Evolutionary conservation across 2,113 vertebrate genomes (phyloP).

Genomic region (Pomatostomus ruficeps): DNA sequence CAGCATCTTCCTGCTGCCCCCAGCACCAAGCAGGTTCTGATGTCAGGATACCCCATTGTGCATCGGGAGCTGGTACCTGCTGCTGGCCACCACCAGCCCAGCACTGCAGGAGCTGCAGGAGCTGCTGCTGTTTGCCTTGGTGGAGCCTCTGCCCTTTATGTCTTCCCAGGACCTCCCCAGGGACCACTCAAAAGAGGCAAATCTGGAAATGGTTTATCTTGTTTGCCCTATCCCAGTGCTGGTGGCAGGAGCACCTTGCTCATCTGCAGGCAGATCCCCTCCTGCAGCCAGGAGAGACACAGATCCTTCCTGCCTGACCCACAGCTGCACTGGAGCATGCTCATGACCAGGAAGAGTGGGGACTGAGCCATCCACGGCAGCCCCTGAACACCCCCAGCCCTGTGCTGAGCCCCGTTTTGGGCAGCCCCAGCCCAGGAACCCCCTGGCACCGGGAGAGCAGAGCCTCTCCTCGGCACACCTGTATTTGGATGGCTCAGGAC

Average conservation of each 20-base stretch:
- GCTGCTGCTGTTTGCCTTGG: neutral
- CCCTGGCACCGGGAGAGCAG: fast-evolving
- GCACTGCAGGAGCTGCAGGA: neutral
- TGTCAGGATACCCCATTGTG: fast-evolving
- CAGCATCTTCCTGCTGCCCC: neutral
- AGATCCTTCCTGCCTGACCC: neutral
- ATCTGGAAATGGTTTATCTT: neutral
- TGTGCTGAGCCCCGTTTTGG: neutral
- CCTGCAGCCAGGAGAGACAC: neutral
- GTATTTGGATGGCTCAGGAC: neutral
- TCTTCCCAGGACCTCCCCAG: neutral
- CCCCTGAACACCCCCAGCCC: too few species aligned
- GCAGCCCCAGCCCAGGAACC: neutral
- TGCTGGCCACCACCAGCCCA: neutral
- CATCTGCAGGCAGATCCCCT: fast-evolving
- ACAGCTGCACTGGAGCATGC: neutral
- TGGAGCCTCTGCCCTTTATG: neutral
- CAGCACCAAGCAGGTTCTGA: neutral
- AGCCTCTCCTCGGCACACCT: neutral
- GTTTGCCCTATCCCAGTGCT: neutral
- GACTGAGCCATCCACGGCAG: neutral
- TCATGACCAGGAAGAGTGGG: neutral
- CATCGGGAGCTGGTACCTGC: neutral
- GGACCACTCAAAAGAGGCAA: neutral
- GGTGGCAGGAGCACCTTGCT: fast-evolving